These are phyloP conservation scores for Acanthosoma haemorrhoidale DNA, from an alignment of 2,888 invertebrate species.

Conservation along the genomic window DNA sequence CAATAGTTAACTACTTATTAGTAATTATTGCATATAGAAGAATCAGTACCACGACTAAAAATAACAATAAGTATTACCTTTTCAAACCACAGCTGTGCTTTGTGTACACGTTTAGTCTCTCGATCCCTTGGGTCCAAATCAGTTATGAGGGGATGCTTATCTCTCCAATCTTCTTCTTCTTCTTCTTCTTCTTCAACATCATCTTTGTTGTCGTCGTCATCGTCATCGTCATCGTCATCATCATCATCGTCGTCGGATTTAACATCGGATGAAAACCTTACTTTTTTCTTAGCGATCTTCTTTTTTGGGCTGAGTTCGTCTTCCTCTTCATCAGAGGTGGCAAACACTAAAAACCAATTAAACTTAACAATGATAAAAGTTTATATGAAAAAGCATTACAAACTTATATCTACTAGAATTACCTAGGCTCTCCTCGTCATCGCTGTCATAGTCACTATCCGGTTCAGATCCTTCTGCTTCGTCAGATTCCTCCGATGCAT, in stretches of 20 bases:
- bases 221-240: slow-evolving; percentile 22
- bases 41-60: too few relatives aligned
- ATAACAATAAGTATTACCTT: slow-evolving; percentile 51
- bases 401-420: slow-evolving; percentile 1
- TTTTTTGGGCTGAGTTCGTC: slow-evolving; percentile 48
- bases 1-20: too few relatives aligned
- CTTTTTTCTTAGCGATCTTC: slow-evolving; percentile 40
- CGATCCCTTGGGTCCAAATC: slow-evolving; percentile 73
- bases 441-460: slow-evolving; percentile 40
- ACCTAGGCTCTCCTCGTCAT: slow-evolving; percentile 41
- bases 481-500: slow-evolving; percentile 34
- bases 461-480: slow-evolving; percentile 29
- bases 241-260: slow-evolving; percentile 39
- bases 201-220: slow-evolving; percentile 34
- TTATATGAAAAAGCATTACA: slow-evolving; percentile 27
- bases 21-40: too few relatives aligned
- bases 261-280: slow-evolving; percentile 37
- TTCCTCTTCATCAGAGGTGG: slow-evolving; percentile 53
- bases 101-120: slow-evolving; percentile 64
- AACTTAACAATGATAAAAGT: neutral
- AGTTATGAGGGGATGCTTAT: slow-evolving; percentile 66
- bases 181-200: slow-evolving; percentile 38
- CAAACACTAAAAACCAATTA: neutral
- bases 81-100: slow-evolving; percentile 83
- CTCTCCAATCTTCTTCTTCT: slow-evolving; percentile 37